Conservation (phyloP, 1,140 invertebrate genomes). For the Branchinecta lindahli region DNA sequence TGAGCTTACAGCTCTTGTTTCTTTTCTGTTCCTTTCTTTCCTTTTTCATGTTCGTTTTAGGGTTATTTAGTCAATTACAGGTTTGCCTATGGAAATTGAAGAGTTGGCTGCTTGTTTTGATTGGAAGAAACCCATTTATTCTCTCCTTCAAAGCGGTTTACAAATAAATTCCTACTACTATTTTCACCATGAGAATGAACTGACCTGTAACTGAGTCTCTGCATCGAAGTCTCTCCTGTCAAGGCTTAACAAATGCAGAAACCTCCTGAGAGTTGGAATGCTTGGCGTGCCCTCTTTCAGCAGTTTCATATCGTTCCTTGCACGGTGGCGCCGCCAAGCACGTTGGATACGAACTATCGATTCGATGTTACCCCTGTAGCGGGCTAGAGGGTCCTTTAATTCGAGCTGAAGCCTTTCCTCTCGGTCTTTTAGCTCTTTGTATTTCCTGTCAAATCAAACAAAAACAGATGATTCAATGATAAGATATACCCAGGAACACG, state of each 20-base stretch:
- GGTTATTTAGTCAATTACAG: too few species aligned
- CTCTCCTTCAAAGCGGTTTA: too few species aligned
- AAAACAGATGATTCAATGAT: background rate
- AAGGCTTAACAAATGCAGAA: conserved; percentile 52
- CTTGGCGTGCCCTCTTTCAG: conserved; percentile 46
- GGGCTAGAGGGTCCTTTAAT: background rate
- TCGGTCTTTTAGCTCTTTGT: background rate
- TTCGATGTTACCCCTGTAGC: conserved; percentile 22
- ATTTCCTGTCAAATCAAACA: background rate
- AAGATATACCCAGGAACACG: too few species aligned
- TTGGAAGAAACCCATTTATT: too few species aligned
- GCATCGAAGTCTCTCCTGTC: conserved; percentile 39
- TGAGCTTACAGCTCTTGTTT: too few species aligned
- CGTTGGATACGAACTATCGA: conserved; percentile 49
- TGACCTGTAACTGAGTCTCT: conserved; percentile 46
- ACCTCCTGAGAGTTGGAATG: conserved; percentile 51
- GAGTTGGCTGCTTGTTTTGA: too few species aligned
- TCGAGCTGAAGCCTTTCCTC: background rate
- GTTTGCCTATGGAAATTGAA: too few species aligned
- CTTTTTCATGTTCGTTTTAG: too few species aligned
- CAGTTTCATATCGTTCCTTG: conserved; percentile 40
- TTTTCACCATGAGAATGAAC: background rate
- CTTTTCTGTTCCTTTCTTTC: too few species aligned
- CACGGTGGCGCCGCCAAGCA: conserved; percentile 42
- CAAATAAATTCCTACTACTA: too few species aligned